Evolutionary conservation across 2,113 vertebrate genomes (phyloP).

Genomic region (Eublepharis macularius): DNA sequence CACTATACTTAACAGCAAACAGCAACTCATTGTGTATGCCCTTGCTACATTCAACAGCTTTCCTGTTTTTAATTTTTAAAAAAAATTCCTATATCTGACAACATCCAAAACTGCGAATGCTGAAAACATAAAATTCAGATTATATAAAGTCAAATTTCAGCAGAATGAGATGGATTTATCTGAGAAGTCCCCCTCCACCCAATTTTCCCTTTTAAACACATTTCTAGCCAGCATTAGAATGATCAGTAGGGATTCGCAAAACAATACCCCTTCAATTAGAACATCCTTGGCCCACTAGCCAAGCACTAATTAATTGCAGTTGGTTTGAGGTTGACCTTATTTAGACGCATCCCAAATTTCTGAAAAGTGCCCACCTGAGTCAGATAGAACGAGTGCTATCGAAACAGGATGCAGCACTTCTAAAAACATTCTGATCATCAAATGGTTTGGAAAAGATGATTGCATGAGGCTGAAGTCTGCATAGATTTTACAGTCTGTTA

Average conservation of each 20-base stretch:
- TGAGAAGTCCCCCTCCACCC: neutral
- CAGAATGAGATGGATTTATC: neutral
- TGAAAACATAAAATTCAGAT: neutral
- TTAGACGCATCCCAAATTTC: neutral
- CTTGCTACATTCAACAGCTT: too few relatives aligned
- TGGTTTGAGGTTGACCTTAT: neutral
- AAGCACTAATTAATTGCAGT: neutral
- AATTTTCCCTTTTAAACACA: neutral
- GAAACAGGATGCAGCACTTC: neutral
- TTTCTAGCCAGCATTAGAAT: neutral
- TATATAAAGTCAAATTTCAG: neutral
- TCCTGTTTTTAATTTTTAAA: too few relatives aligned
- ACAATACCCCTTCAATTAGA: neutral
- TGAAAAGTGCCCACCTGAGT: neutral
- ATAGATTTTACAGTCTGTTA: too few relatives aligned
- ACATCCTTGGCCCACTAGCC: neutral
- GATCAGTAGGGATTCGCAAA: neutral
- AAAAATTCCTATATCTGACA: neutral
- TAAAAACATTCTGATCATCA: neutral
- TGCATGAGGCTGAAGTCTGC: too few relatives aligned
- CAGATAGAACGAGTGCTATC: neutral
- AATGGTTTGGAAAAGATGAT: neutral
- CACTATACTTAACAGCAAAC: too few relatives aligned
- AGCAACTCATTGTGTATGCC: too few relatives aligned
- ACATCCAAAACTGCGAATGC: neutral